A percentile compares a stretch with the other conserved stretches of the same genome.
Evolutionary conservation across 2,113 vertebrate genomes (phyloP).

Genomic region (Clinocottus analis): DNA sequence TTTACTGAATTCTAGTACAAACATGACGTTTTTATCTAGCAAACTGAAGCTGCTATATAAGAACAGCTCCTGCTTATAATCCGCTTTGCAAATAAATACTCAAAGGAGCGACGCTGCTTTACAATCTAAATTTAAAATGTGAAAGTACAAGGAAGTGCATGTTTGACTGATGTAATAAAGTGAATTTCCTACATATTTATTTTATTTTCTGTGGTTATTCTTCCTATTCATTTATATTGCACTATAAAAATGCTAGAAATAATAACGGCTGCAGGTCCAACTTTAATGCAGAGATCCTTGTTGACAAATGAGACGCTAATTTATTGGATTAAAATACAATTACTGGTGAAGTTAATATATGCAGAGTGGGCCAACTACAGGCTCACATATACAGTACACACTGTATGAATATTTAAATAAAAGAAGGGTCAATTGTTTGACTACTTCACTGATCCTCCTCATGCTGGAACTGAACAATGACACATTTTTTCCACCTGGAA

Average conservation of each 20-base stretch:
- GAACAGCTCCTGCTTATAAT: not conserved
- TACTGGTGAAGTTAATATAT: not conserved
- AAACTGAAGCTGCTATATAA: not conserved
- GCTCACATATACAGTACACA: not conserved
- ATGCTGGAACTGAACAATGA: not conserved
- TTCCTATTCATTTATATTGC: not conserved
- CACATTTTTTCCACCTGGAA: constrained; percentile 33
- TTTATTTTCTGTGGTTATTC: constrained; percentile 14
- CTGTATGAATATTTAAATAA: no score
- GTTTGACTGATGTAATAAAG: not conserved
- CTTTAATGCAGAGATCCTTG: not conserved
- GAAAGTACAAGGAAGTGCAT: not conserved
- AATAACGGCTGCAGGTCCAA: not conserved
- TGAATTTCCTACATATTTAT: not conserved
- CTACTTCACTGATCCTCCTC: not conserved
- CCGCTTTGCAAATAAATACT: not conserved
- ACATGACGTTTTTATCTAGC: not conserved
- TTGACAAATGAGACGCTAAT: not conserved
- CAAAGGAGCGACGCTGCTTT: not conserved
- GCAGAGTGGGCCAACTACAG: not conserved
- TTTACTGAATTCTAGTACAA: not conserved
- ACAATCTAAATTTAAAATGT: constrained; percentile 10
- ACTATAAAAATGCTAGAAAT: not conserved
- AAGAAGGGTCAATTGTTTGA: not conserved
- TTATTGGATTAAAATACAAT: constrained; percentile 1